A percentile compares a stretch with the other conserved stretches of the same genome.
phyloP scores from a whole-genome alignment of 2,797 vertebrate species.

The Hypotaenidia philippensis region DNA sequence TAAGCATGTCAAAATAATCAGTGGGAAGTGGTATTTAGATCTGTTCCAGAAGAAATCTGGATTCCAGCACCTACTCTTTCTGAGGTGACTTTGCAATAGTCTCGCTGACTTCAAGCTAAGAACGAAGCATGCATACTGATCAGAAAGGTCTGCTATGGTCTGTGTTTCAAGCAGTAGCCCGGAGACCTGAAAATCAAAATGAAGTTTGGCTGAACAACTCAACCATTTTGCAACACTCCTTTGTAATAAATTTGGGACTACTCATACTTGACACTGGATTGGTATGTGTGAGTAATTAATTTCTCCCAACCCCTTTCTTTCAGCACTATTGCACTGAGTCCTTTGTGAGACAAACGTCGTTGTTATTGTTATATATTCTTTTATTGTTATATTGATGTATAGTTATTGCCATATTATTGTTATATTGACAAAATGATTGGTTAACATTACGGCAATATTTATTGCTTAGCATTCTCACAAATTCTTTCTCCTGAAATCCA shows the following conservation, averaged over 20 bases:
- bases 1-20: background rate
- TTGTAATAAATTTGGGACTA: background rate
- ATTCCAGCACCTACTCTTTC: rapidly evolving
- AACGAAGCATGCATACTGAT: background rate
- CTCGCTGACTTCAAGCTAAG: background rate
- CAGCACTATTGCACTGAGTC: background rate
- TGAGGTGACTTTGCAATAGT: background rate
- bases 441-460: background rate
- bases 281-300: background rate
- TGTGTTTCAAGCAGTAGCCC: background rate
- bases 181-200: background rate
- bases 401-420: background rate
- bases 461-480: background rate
- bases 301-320: background rate
- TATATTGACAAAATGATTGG: slow-evolving; percentile 11
- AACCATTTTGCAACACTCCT: background rate
- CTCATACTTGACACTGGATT: background rate
- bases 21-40: background rate
- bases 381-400: background rate
- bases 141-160: background rate
- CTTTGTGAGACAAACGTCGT: background rate
- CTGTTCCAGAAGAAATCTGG: background rate
- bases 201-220: background rate
- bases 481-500: slow-evolving; percentile 10
- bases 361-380: background rate